Conservation (phyloP, 2,888 invertebrate species). For the Microdon myrmicae region DNA sequence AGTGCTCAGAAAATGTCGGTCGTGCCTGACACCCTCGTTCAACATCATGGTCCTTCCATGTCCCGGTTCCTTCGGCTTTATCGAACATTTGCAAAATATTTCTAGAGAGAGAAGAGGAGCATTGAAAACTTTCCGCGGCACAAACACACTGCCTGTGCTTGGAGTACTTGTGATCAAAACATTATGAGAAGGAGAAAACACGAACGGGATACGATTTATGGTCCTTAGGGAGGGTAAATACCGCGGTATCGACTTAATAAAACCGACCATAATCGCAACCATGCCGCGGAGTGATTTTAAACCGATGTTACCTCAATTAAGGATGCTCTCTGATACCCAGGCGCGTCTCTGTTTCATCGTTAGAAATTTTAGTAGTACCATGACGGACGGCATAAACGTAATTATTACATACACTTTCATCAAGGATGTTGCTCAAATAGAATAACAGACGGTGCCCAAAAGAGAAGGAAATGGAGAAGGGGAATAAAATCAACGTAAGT, state of each 20-base stretch:
- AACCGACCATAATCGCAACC: constrained; percentile 46
- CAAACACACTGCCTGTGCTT: constrained; percentile 5
- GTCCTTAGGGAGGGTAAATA: constrained; percentile 3
- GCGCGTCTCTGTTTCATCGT: constrained; percentile 10
- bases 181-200: neutral
- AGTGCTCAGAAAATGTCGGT: too few species aligned
- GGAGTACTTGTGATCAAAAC: neutral
- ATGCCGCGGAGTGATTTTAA: constrained; percentile 53
- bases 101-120: too few species aligned
- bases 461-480: constrained; percentile 17
- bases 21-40: constrained; percentile 17
- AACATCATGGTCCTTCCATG: constrained; percentile 17
- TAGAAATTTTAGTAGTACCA: constrained; percentile 4
- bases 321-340: too few species aligned
- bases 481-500: constrained; percentile 60
- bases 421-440: neutral
- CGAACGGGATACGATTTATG: neutral
- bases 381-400: constrained; percentile 13
- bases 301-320: constrained; percentile 54
- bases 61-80: constrained; percentile 32
- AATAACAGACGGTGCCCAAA: neutral
- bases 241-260: constrained; percentile 20
- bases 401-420: constrained; percentile 14
- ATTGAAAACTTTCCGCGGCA: too few species aligned
- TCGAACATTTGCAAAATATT: constrained; percentile 17